Evolutionary conservation across 1,140 invertebrate species (phyloP).

Genomic region (Dreissena polymorpha): DNA sequence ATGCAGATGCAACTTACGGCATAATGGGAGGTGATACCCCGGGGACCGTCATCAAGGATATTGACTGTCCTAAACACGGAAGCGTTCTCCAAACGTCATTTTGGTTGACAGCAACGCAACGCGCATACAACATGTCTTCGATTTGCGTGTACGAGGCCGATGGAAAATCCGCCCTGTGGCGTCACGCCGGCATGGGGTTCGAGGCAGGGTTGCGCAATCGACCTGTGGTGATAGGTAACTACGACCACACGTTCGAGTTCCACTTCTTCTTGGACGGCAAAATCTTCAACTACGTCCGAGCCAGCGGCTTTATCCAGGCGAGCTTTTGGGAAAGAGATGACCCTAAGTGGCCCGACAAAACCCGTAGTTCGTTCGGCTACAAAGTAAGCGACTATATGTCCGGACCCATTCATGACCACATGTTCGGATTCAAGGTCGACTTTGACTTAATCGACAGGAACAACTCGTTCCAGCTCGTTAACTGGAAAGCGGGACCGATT

Average conservation of each 20-base stretch:
- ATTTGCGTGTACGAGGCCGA: slow-evolving; percentile 49
- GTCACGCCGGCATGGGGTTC: slow-evolving; percentile 11
- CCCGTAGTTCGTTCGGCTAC: slow-evolving; percentile 59
- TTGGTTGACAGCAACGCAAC: slow-evolving; percentile 25
- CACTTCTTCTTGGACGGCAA: slow-evolving; percentile 57
- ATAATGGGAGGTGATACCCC: slow-evolving; percentile 38
- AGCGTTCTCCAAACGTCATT: slow-evolving; percentile 39
- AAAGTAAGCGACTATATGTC: slow-evolving; percentile 44
- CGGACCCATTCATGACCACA: slow-evolving; percentile 69
- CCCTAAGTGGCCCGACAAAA: slow-evolving; percentile 37
- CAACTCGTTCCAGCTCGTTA: slow-evolving; percentile 65
- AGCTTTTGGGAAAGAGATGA: slow-evolving; percentile 56
- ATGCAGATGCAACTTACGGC: slow-evolving; percentile 46
- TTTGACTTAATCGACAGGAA: slow-evolving; percentile 62
- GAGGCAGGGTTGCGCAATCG: slow-evolving; percentile 41
- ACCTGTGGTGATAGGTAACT: slow-evolving; percentile 53
- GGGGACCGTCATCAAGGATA: slow-evolving; percentile 16
- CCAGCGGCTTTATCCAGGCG: slow-evolving; percentile 63
- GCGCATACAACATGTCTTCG: slow-evolving; percentile 24
- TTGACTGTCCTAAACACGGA: slow-evolving; percentile 47
- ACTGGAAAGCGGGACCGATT: slow-evolving; percentile 52
- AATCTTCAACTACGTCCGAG: slow-evolving; percentile 48
- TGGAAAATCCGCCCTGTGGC: slow-evolving; percentile 33
- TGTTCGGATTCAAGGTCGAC: slow-evolving; percentile 70
- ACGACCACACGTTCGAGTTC: slow-evolving; percentile 63